Percentiles rank a stretch among this genome's conserved stretches.
Evolutionary conservation across 2,797 vertebrate species (phyloP).

Genomic region (Propithecus perrieri): DNA sequence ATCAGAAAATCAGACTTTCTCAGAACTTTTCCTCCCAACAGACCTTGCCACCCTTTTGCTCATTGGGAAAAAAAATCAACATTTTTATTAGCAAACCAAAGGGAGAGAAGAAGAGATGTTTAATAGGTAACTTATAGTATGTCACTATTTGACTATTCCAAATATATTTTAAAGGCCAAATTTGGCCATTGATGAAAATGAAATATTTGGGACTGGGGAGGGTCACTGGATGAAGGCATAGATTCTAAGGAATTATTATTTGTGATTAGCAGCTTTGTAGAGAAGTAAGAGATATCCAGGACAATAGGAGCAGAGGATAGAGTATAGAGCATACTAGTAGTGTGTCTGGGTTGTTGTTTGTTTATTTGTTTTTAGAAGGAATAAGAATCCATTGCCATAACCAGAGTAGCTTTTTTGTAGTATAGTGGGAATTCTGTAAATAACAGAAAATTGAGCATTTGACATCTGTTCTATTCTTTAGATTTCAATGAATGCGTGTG

Average conservation of each 20-base stretch:
- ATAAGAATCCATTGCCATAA: not conserved
- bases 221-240: not conserved
- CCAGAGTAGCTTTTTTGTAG: not conserved
- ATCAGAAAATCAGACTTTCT: not conserved
- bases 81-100: constrained; percentile 7
- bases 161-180: not conserved
- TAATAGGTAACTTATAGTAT: not conserved
- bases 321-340: not conserved
- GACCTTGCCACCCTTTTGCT: not conserved
- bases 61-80: not conserved
- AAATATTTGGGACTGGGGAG: not conserved
- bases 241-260: not conserved
- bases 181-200: not conserved
- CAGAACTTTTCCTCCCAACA: not conserved
- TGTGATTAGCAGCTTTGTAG: not conserved
- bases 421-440: not conserved
- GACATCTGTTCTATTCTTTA: not conserved
- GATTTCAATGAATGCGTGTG: not conserved
- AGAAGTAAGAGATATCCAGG: not conserved
- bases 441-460: not conserved
- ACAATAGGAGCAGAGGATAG: no score
- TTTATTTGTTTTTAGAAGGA: not conserved
- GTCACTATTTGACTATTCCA: not conserved
- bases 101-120: not conserved
- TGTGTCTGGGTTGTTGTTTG: not conserved